Percentiles rank a stretch among this genome's conserved stretches.
Conservation (phyloP, 2,888 invertebrate species). For the Phengaris alcon region DNA sequence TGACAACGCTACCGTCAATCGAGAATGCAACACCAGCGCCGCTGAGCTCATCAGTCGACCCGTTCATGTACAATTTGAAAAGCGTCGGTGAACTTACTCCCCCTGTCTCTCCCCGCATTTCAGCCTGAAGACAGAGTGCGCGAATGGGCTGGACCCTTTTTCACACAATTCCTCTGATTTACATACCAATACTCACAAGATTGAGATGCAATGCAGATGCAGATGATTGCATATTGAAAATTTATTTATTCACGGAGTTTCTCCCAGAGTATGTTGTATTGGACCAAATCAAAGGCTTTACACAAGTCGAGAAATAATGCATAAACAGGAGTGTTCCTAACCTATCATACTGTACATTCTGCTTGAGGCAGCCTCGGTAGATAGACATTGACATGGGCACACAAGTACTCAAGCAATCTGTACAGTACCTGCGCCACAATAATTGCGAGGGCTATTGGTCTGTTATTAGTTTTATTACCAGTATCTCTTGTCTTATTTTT, state of each 20-base stretch:
- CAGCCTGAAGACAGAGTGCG: background rate
- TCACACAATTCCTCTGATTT: background rate
- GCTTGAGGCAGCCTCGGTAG: background rate
- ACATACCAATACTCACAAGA: too few relatives aligned
- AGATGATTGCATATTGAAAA: background rate
- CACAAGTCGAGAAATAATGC: background rate
- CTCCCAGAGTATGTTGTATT: background rate
- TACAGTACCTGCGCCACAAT: background rate
- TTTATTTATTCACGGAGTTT: background rate
- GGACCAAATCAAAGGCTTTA: background rate
- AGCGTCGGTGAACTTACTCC: background rate
- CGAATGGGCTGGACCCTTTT: background rate
- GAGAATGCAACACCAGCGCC: slow-evolving; percentile 1
- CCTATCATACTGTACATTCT: background rate
- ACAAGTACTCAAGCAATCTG: background rate
- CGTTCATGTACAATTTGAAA: background rate
- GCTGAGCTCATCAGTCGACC: slow-evolving; percentile 5
- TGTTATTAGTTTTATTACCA: background rate
- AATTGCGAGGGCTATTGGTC: background rate
- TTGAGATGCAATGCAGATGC: background rate
- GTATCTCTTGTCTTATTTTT: background rate
- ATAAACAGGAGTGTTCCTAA: background rate
- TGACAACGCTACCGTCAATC: slow-evolving; percentile 31
- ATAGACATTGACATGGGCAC: background rate
- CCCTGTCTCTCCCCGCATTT: slow-evolving; percentile 2